These are phyloP conservation scores for Escarpia spicata DNA, from an alignment of 2,888 invertebrate species.

Conservation along the genomic window DNA sequence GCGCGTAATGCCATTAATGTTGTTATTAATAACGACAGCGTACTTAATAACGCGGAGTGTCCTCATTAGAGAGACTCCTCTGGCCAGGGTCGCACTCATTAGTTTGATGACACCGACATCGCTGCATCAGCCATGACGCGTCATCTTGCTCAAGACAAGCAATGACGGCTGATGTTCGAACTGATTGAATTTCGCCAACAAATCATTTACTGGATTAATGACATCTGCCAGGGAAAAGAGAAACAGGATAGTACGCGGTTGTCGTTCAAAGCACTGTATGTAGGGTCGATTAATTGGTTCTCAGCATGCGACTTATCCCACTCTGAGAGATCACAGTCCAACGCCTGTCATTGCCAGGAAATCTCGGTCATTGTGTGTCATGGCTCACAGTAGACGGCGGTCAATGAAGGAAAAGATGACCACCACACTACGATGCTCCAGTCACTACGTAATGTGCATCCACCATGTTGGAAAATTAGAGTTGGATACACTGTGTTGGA, in stretches of 20 bases:
- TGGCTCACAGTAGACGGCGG: not conserved
- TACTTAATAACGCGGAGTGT: not conserved
- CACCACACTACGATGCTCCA: not conserved
- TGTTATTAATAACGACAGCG: not conserved
- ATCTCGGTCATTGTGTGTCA: not conserved
- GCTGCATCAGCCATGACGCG: not conserved
- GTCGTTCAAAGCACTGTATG: not conserved
- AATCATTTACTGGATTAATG: not conserved
- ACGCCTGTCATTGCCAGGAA: not conserved
- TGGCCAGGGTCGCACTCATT: not conserved
- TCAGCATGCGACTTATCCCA: not conserved
- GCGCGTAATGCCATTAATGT: not conserved
- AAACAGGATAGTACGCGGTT: not conserved
- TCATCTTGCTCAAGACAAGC: not conserved
- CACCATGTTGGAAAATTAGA: no score
- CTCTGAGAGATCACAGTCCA: not conserved
- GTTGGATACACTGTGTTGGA: no score
- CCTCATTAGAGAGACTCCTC: not conserved
- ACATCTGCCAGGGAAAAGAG: not conserved
- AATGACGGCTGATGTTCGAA: not conserved
- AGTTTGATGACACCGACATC: not conserved
- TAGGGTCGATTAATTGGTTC: not conserved
- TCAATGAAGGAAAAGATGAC: not conserved
- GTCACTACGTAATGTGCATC: not conserved
- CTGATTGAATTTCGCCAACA: slow-evolving; percentile 6